Percentiles rank a stretch among this genome's conserved stretches.
phyloP scores from a whole-genome alignment of 2,113 vertebrate species.

The Talpa occidentalis region DNA sequence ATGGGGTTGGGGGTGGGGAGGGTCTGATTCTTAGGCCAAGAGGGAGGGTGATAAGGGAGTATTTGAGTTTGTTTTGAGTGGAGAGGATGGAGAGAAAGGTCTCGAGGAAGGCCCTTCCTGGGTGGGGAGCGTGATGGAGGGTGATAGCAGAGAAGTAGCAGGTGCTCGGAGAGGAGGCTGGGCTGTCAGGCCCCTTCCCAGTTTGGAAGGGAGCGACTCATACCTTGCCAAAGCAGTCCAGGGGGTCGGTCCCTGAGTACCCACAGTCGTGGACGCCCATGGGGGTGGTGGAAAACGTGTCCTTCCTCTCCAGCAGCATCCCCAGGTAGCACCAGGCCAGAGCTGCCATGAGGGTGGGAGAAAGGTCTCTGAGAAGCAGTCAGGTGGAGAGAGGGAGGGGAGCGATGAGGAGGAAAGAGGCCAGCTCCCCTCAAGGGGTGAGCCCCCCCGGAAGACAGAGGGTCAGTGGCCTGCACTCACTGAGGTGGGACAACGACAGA shows the following conservation, averaged over 20 bases:
- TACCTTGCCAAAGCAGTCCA: constrained; percentile 90
- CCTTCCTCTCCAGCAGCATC: constrained; percentile 90
- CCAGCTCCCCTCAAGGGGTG: no score
- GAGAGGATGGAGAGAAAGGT: background rate
- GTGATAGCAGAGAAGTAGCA: background rate
- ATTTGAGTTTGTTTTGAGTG: background rate
- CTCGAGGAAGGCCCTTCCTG: background rate
- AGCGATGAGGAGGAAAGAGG: rapidly evolving
- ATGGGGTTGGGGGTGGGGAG: rapidly evolving
- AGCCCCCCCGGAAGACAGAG: background rate
- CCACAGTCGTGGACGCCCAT: constrained; percentile 90
- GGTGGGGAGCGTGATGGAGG: no score
- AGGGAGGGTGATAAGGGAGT: background rate
- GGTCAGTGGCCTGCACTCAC: background rate
- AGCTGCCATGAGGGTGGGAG: constrained; percentile 74
- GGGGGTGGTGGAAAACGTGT: constrained; percentile 87
- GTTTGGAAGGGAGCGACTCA: background rate
- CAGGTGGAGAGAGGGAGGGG: background rate
- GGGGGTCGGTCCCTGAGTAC: constrained; percentile 87
- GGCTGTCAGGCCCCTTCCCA: no score
- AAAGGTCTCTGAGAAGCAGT: background rate
- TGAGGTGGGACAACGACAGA: background rate
- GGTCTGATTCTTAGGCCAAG: background rate
- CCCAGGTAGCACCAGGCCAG: constrained; percentile 91
- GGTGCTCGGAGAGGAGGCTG: background rate